phyloP scores from a whole-genome alignment of 2,888 invertebrate species.

The Syritta pipiens region DNA sequence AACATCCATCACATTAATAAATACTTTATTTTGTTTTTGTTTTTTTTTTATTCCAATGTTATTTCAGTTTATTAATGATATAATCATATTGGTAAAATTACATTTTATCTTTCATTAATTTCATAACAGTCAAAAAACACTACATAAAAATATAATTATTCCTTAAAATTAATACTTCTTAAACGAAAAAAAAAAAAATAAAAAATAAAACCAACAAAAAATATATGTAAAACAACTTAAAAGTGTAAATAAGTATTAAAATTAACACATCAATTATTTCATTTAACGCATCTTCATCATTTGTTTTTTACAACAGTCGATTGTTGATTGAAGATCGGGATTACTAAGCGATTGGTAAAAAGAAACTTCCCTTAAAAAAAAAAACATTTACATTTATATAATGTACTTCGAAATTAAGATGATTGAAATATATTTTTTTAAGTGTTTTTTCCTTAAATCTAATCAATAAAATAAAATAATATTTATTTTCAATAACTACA shows the following conservation, averaged over 20 bases:
- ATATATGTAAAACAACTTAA: constrained; percentile 36
- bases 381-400: not conserved
- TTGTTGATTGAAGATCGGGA: constrained; percentile 5
- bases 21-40: constrained; percentile 50
- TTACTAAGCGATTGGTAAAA: constrained; percentile 7
- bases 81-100: constrained; percentile 45
- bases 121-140: constrained; percentile 66
- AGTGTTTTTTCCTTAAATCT: constrained; percentile 18
- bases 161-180: constrained; percentile 43
- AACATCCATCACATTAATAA: constrained; percentile 55
- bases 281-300: constrained; percentile 2
- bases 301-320: not conserved
- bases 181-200: constrained; percentile 14
- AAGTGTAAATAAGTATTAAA: constrained; percentile 4
- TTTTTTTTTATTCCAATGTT: constrained; percentile 45
- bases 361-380: not conserved
- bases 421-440: constrained; percentile 4
- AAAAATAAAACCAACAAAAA: constrained; percentile 41
- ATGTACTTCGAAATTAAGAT: not conserved
- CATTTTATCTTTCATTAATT: constrained; percentile 33
- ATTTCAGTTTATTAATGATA: constrained; percentile 42
- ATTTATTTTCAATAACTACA: not conserved
- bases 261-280: constrained; percentile 8
- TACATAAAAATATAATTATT: constrained; percentile 63
- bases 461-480: constrained; percentile 28